These are phyloP conservation scores for Sycon ciliatum DNA, from an alignment of 37 sponge, comb jelly and placozoan species.

Conservation along the genomic window DNA sequence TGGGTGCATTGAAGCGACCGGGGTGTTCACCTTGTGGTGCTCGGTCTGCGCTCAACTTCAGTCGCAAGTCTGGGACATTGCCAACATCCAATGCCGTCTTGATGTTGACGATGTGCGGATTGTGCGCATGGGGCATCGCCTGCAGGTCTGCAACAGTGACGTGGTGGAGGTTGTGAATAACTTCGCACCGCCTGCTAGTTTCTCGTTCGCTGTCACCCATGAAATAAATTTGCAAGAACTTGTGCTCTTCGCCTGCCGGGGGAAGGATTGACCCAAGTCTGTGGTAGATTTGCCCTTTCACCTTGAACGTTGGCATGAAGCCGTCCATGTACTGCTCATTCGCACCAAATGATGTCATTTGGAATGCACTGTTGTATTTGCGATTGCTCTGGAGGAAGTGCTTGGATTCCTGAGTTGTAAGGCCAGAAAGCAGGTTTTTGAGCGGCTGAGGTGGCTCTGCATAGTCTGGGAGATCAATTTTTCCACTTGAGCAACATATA, in stretches of 20 bases:
- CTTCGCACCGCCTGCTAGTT: too few relatives aligned
- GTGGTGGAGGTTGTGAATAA: too few relatives aligned
- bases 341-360: slow-evolving; percentile 13
- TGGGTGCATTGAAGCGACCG: slow-evolving; percentile 32
- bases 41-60: too few relatives aligned
- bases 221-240: slow-evolving; percentile 36
- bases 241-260: slow-evolving; percentile 21
- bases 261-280: slow-evolving; percentile 28
- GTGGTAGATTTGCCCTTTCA: slow-evolving; percentile 46
- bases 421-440: not conserved
- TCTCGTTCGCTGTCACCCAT: slow-evolving; percentile 10
- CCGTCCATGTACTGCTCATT: not conserved
- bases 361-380: not conserved
- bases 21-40: slow-evolving; percentile 25
- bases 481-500: too few relatives aligned
- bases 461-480: not conserved
- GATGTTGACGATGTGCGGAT: too few relatives aligned
- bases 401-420: too few relatives aligned
- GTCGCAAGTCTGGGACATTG: too few relatives aligned
- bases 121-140: too few relatives aligned
- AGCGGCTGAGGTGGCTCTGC: slow-evolving; percentile 1
- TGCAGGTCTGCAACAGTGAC: too few relatives aligned
- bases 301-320: slow-evolving; percentile 36
- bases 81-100: too few relatives aligned
- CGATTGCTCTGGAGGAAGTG: not conserved